phyloP scores from a whole-genome alignment of 2,797 vertebrate genomes.

The Mormyrus proboscirostris region DNA sequence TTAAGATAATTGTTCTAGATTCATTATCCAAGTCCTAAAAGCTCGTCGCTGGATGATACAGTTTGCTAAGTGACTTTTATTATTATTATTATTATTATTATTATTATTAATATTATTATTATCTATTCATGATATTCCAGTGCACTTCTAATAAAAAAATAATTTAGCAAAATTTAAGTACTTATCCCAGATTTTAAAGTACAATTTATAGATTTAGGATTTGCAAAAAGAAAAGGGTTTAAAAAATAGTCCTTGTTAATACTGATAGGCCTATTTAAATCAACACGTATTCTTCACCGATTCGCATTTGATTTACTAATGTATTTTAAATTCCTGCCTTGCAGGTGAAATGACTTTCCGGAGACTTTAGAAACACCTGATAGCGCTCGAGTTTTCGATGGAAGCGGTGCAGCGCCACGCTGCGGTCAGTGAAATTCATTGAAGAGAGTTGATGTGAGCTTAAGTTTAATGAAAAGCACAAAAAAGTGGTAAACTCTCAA shows the following conservation, averaged over 20 bases:
- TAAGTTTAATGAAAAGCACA: background rate
- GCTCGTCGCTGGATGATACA: background rate
- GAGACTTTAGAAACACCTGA: background rate
- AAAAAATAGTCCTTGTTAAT: background rate
- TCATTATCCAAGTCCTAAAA: background rate
- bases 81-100: background rate
- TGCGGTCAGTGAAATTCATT: background rate
- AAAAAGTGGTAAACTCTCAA: background rate
- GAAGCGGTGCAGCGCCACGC: background rate
- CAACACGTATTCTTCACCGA: background rate
- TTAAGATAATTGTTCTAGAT: background rate
- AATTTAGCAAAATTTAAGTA: background rate
- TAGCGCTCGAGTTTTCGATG: background rate
- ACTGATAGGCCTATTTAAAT: background rate
- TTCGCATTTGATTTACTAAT: background rate
- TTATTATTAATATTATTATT: background rate
- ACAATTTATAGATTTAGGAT: background rate
- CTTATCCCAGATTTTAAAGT: background rate
- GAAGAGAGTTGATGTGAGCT: background rate
- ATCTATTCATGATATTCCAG: background rate
- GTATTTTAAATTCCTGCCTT: background rate
- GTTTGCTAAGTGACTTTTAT: background rate
- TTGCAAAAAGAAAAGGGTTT: background rate
- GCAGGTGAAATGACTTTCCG: background rate
- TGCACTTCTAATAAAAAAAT: background rate